Conservation (phyloP, 2,888 invertebrate species). For the Boloria euphrosyne region DNA sequence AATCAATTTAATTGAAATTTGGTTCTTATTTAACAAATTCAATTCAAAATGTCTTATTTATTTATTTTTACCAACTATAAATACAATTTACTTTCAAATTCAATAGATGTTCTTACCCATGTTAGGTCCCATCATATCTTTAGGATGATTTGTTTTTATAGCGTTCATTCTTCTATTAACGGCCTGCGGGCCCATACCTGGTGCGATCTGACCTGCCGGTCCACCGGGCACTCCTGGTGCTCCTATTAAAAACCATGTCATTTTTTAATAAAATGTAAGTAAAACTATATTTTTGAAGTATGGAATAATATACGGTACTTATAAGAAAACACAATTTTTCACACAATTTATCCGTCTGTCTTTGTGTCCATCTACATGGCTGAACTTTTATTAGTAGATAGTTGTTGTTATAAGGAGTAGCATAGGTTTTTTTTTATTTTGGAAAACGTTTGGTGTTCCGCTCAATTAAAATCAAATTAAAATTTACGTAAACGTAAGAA, state of each 20-base stretch:
- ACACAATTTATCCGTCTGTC: no score
- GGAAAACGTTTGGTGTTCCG: no score
- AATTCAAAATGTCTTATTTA: not conserved
- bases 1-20: not conserved
- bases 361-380: no score
- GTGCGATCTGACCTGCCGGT: conserved; percentile 72
- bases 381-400: no score
- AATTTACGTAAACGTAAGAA: no score
- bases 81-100: not conserved
- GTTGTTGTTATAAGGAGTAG: no score
- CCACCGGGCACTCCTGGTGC: conserved; percentile 66
- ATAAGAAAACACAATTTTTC: no score
- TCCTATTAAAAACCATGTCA: conserved; percentile 46
- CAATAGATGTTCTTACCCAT: conserved; percentile 84
- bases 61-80: conserved; percentile 3
- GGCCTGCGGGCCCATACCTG: conserved; percentile 80
- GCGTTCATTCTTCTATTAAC: conserved; percentile 92
- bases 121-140: conserved; percentile 89
- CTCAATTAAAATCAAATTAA: no score
- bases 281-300: no score
- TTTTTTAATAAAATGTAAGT: no score
- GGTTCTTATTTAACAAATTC: not conserved
- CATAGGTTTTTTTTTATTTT: no score
- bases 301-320: no score
- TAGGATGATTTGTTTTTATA: conserved; percentile 93